These are phyloP conservation scores for Vesta saturnalis DNA, from an alignment of 2,888 invertebrate species.

Conservation along the genomic window DNA sequence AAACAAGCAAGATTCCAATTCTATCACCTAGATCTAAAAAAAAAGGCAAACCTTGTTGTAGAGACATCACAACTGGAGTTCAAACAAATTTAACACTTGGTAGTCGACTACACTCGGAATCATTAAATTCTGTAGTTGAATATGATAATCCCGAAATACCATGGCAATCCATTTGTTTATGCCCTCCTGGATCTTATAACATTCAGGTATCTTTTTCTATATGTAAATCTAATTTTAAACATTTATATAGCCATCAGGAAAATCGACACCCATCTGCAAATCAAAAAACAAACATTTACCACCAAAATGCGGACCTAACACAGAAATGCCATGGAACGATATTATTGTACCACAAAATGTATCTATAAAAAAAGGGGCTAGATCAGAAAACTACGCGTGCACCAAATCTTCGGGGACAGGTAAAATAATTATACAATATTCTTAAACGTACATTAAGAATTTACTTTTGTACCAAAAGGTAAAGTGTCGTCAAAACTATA, in stretches of 20 bases:
- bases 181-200: slow-evolving; percentile 21
- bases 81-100: slow-evolving; percentile 33
- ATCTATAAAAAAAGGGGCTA: slow-evolving; percentile 21
- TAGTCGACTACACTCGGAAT: slow-evolving; percentile 29
- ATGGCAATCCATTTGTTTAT: slow-evolving; percentile 25
- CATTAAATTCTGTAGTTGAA: slow-evolving; percentile 25
- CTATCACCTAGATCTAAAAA: slow-evolving; percentile 25
- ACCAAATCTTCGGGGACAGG: neutral
- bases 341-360: slow-evolving; percentile 37
- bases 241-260: neutral
- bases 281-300: neutral
- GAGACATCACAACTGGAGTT: slow-evolving; percentile 21
- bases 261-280: neutral
- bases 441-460: too few relatives aligned
- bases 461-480: neutral
- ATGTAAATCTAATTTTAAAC: neutral
- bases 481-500: neutral
- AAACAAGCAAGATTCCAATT: neutral
- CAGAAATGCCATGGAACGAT: slow-evolving; percentile 44
- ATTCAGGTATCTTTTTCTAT: slow-evolving; percentile 12
- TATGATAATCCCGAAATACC: slow-evolving; percentile 17
- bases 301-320: slow-evolving; percentile 34
- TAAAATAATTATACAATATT: too few relatives aligned
- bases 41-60: neutral
- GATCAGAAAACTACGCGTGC: neutral